Evolutionary conservation across 2,113 vertebrate species (phyloP), one percentile per base, ranked within the genome.

Genomic region (Cebidichthys violaceus): DNA sequence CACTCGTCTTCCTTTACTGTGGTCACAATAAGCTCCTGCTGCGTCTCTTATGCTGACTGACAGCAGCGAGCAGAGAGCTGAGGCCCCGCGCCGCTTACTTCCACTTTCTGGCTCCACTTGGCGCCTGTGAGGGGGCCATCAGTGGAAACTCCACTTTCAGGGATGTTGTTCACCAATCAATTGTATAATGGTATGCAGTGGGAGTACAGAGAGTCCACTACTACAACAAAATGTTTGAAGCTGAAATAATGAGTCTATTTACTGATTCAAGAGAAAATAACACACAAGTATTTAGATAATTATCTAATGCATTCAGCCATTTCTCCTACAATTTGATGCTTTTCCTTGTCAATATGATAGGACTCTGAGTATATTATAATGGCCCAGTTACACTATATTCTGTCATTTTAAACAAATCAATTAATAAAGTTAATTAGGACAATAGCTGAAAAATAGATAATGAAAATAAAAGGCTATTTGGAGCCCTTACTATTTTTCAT

Each of bases 101-200:
- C 52, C 66, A 74, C 67, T 33, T 18, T 79, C 81, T 80, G 62
- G 43, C 66, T 67, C 47, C 13, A 68, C 75, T 86, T 81, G 73
- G 81, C 71, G 75, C 72, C 45, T 66, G 43, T 59, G 54, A 18
- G 37, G 60, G 72, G 35, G 15, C 18, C 1, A 35, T 66, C 41
- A 52, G 70, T 45, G 54, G 18, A 73, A 77, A 70, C 75, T 71
- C 39, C 52, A 67, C 64, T 80, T 74, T 75, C 18, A 75, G 52
- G 55, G 60, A 67, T 37, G 45, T n/a, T 9, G 22, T 52, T 69
- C 75, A 54, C 66, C 77, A 47, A 64, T 84, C 60, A 72, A 70
- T 81, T 45, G 31, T 47, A 62, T 50, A 77, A 78, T 37, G 66
- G 70, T 41, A 83, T 70, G 47, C 29, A 73, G 8, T 18, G 41